Evolutionary conservation across 1,140 invertebrate genomes (phyloP), one percentile per base, ranked within the genome.

Genomic region (Drosophila pseudoobscura): DNA sequence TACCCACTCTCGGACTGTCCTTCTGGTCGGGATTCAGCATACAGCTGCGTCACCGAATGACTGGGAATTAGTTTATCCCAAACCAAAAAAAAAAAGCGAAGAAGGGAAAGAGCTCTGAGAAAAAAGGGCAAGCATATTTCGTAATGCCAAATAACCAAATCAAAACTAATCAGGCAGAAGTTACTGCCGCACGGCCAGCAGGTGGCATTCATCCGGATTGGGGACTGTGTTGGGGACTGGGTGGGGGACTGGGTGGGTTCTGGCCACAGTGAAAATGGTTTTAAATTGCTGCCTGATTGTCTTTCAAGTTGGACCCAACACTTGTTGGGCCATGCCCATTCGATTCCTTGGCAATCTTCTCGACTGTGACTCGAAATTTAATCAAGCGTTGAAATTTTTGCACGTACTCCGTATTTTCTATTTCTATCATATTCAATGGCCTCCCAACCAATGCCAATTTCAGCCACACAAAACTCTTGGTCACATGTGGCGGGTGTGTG

Each of bases 281-380:
- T 88, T 88, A 88, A 88, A 88, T 88, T 88, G 83, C 83, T 85
- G 83, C 78, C 78, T 88, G 82, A 88, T 87, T 87, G 82, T 87
- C 82, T 82, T 88, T 87, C 75, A 78, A 72, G 74, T 88, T 82
- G 82, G 66, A 63, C 3, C 59, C 74, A 62, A 78, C 78, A 83
- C 70, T 82, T 87, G 78, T 78, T 78, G 77, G 63, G 59, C 53
- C 6, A 17, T 44, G 29, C 29, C 8, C 13, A 13, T 13, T 11
- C 35, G 35, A 39, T 11, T 9, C 47, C 53, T 46, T 51, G 58
- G 46, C 56, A 56, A 62, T 49, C 58, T 56, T 65, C 60, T 74
- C 64, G 61, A 60, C 76, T 65, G 59, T 69, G 73, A 87, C 65
- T 88, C 35, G 11, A 59, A 88, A 88, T 88, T 88, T 88, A 88